phyloP scores from a whole-genome alignment of 1,140 invertebrate species.

The Bursaphelenchus mucronatus region DNA sequence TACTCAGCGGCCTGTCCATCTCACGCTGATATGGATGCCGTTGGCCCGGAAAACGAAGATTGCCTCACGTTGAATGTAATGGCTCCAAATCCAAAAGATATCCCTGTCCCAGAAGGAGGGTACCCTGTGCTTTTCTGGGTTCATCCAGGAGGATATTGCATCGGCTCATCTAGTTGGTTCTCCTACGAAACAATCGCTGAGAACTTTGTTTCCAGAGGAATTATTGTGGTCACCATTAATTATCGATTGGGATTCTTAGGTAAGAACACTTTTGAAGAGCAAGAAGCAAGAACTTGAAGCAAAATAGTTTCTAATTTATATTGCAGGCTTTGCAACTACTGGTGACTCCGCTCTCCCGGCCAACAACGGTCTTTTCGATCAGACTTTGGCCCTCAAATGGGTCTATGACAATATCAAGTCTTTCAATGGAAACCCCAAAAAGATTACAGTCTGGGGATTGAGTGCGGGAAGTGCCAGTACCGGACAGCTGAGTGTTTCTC shows the following conservation, averaged over 20 bases:
- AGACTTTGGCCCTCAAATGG: constrained; percentile 84
- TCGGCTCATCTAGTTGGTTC: constrained; percentile 1
- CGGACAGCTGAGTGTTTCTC: constrained; percentile 17
- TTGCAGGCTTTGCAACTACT: constrained; percentile 66
- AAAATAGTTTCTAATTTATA: background rate
- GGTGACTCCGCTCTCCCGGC: constrained; percentile 72
- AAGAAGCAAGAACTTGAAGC: background rate
- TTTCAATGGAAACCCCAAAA: constrained; percentile 87
- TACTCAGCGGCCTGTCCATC: background rate
- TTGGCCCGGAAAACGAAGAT: too few relatives aligned
- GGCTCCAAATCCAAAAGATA: too few relatives aligned
- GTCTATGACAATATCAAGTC: constrained; percentile 70
- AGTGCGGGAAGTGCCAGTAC: constrained; percentile 71
- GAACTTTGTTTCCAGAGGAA: constrained; percentile 50
- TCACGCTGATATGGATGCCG: background rate
- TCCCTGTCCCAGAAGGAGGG: background rate
- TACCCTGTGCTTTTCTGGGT: background rate
- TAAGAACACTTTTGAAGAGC: background rate
- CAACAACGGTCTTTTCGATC: constrained; percentile 66
- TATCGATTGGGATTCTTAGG: constrained; percentile 74
- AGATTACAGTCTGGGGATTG: constrained; percentile 81
- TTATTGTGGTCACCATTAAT: constrained; percentile 88
- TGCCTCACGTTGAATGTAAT: background rate
- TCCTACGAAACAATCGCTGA: too few relatives aligned
- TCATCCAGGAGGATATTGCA: background rate